Conservation (phyloP, 1,140 invertebrate species). For the Meloidogyne hapla region DNA sequence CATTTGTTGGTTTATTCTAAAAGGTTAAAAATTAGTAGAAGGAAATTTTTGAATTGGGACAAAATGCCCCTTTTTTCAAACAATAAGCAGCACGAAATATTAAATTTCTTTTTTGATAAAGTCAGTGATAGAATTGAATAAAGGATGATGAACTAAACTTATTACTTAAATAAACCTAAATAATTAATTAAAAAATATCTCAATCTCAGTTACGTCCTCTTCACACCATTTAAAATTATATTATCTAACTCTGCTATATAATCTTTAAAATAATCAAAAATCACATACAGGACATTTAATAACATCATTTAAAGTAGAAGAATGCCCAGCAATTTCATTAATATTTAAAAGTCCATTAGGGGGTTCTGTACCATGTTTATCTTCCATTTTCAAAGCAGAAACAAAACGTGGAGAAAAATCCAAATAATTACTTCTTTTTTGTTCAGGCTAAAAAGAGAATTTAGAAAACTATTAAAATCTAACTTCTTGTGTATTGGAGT, state of each 20-base stretch:
- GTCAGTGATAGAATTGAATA: no score
- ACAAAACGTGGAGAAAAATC: not conserved
- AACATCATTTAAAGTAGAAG: slow-evolving; percentile 1
- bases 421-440: not conserved
- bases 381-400: not conserved
- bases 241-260: no score
- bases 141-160: no score
- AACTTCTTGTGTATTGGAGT: not conserved
- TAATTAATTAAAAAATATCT: no score
- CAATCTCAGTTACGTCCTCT: no score
- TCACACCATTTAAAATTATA: no score
- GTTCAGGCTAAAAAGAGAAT: not conserved
- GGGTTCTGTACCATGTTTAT: not conserved
- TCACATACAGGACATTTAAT: not conserved
- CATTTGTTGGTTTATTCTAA: slow-evolving; percentile 16
- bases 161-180: no score
- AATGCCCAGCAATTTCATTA: not conserved
- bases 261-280: not conserved
- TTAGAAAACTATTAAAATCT: not conserved
- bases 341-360: not conserved
- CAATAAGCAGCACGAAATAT: no score
- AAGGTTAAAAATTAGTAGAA: not conserved
- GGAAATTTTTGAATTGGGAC: no score
- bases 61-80: no score
- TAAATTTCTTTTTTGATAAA: no score